Base-by-base conservation (phyloP, 2,888 invertebrate genomes). In the Chromoteleia sp. region DNA sequence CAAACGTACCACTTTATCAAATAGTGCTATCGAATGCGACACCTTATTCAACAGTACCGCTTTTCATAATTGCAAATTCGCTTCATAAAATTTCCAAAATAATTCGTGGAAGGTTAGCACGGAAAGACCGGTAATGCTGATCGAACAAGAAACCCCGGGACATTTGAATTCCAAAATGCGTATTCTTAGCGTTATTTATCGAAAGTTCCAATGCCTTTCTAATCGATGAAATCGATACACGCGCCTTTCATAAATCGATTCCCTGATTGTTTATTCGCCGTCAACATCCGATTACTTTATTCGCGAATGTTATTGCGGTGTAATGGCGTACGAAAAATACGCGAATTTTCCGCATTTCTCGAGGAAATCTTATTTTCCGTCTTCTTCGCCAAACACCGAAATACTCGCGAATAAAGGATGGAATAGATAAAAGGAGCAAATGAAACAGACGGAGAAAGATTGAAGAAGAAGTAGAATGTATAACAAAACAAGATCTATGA, bases 371-470 rank as follows among this genome's bases (percentile, higher is more conserved):
- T 74, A 68, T 83, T 79, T 75, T 50, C 29, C 30, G 21, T 74
- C 70, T 79, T 61, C 54, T 21, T 43, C 56, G 61, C 54, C 39
- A 59, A 45, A 68, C 52, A 71, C 19, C 48, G 50, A 59, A 78
- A 65, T 67, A 61, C 79, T 52, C 50, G 52, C 21, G 56, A 70
- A 67, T 70, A 65, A 68, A 79, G 70, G 50, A 79, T 54, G 76
- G 61, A 30, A 29, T 8, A 54, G 63, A 70, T 59, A 74, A 77
- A 80, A 73, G 54, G 59, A 74, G 71, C 78, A 73, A 78, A 82
- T 82, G 81, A 82, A 84, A 82, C 59, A 54, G 81, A 83, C 74
- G 61, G 56, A 81, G 52, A 83, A 65, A 80, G 84, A 84, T 84
- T 82, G 83, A 78, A 82, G 76, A 56, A 70, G 73, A 77, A 81